phyloP scores from a whole-genome alignment of 2,797 vertebrate genomes.

The Falco concolor region DNA sequence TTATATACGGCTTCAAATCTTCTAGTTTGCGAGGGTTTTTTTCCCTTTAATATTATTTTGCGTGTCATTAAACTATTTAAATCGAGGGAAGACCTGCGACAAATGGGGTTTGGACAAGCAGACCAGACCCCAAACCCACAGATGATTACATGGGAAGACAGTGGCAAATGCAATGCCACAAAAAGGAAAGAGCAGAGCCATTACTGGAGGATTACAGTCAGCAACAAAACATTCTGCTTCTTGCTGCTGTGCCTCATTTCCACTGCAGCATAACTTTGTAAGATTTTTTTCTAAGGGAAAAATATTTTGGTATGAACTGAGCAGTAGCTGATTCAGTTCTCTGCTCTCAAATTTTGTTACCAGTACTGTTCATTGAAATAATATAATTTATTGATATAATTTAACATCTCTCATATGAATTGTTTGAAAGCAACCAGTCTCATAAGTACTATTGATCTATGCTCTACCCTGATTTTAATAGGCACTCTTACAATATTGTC shows the following conservation, averaged over 20 bases:
- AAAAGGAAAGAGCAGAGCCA: neutral
- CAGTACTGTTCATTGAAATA: neutral
- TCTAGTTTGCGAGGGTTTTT: neutral
- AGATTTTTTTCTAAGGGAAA: neutral
- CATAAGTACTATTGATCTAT: conserved; percentile 9
- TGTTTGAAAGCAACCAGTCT: conserved; percentile 42
- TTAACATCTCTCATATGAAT: conserved; percentile 28
- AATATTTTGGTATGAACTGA: neutral
- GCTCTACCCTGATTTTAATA: conserved; percentile 22
- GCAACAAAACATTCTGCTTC: neutral
- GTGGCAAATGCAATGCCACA: neutral
- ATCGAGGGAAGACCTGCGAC: neutral
- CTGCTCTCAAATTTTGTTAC: neutral
- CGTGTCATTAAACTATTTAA: neutral
- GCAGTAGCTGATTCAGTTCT: neutral
- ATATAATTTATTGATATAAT: conserved; percentile 48
- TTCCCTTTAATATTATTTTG: neutral
- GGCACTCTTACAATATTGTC: neutral
- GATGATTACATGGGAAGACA: neutral
- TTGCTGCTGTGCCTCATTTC: neutral
- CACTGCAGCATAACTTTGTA: neutral
- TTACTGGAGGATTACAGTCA: neutral
- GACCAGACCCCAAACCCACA: neutral
- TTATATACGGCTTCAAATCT: neutral
- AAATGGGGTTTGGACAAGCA: neutral